Base-by-base conservation (phyloP, 92 coral and sea anemone genomes). In the Heliopora coerulea region DNA sequence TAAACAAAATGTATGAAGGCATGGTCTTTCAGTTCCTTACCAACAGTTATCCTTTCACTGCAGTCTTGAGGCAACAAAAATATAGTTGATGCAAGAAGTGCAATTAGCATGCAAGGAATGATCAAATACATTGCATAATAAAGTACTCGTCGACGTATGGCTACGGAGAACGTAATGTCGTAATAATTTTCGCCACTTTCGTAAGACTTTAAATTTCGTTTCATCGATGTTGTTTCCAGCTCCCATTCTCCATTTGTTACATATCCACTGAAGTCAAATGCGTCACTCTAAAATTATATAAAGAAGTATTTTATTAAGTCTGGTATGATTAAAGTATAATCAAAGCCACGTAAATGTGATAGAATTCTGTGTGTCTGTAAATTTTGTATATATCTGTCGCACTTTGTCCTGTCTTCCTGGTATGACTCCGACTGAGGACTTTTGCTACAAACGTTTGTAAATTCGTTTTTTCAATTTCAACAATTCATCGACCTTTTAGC, bases 21-120 rank as follows among this genome's bases (percentile, higher is more conserved):
- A n/a, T n/a, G n/a, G n/a, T n/a, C n/a, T n/a, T n/a, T n/a, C n/a
- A n/a, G 2, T 60, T 37, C 31, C 91, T 86, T 77, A 91, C 97
- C 97, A 13, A 91, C 96, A 12, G 97, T 91, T 91, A 91, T 84
- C 48, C 97, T 85, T 65, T 91, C 97, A 52, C 84, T 91, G 68
- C 96, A 91, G 65, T 89, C 91, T 12, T 90, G 97, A 11, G 97
- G 97, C 8, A 91, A 80, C 57, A 89, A 75, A 80, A 91, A 91
- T 80, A 91, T 86, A 19, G 89, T 72, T 56, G 87, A 65, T 0
- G 93, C 84, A 19, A 91, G 69, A 39, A 89, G 54, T n/a, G 97
- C 78, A 29, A 89, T 91, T 78, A 89, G 75, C 20, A 85, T 87
- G 52, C 91, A 84, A 19, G 97, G 97, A 31, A 91, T 86, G 13